Base-by-base conservation (phyloP, 2,113 vertebrate genomes). In the Misgurnus mizolepis region DNA sequence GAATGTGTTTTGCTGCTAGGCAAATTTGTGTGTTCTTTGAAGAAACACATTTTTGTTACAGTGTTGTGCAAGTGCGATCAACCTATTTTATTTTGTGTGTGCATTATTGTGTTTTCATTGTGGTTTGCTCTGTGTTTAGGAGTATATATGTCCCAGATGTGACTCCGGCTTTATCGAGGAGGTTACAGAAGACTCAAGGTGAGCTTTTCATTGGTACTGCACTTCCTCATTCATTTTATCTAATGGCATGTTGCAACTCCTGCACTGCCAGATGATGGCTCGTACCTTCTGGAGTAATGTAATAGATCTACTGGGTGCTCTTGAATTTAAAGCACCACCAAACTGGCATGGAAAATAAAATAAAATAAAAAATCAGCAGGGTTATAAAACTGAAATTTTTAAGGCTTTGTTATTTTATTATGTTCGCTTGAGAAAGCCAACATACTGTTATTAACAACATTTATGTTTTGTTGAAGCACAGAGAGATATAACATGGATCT, bases 141-240 rank as follows among this genome's bases (percentile, higher is more conserved):
- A 97, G 78, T 98, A 95, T 86, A 97, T 94, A 49, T 98, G 96
- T 86, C 97, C 97, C 4, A 89, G 95, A 84, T 97, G 96, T 86
- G 96, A 98, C 75, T 98, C 96, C 0, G 96, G 95, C 72, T 98
- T 98, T 78, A 97, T 98, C 15, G 96, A 98, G 85, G 97, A 98
- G 91, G 95, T 98, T 87, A 96, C 96, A 22, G 97, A 97, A 85
- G 95, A 97, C 84, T 96, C 96, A 91, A 97, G 97, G 97, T 98
- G 90, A 85, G 84, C 56, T 80, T 56, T 45, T 9, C 17, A 17
- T 2, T 40, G 14, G 8, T 8, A 17, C n/a, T 64, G 17, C 18
- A 53, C 72, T 60, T 66, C 60, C 22, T 76, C 14, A 43, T 68
- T 75, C 62, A 4, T 79, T 68, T 56, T 45, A 7, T 5, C 7